A percentile compares a stretch with the other conserved stretches of the same genome.
phyloP scores from a whole-genome alignment of 2,113 vertebrate species.

The Laterallus jamaicensis region DNA sequence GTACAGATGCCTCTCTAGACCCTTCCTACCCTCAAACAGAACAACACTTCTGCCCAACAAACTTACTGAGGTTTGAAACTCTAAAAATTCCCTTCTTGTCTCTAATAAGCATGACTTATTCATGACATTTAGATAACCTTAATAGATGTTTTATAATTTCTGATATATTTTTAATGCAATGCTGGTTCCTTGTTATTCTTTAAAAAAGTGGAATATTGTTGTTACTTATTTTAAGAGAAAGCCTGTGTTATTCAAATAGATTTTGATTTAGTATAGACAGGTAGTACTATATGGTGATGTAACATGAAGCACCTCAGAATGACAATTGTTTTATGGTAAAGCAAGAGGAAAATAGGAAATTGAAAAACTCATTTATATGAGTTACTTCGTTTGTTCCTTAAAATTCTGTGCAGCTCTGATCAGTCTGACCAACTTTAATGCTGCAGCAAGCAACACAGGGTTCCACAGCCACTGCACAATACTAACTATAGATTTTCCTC shows the following conservation, averaged over 20 bases:
- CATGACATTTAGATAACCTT: background rate
- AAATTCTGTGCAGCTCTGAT: background rate
- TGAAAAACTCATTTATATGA: background rate
- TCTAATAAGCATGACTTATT: background rate
- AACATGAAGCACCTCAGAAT: background rate
- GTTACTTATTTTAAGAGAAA: background rate
- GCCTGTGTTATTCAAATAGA: background rate
- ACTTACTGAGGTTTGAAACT: background rate
- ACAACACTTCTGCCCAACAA: fast-evolving
- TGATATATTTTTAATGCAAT: background rate
- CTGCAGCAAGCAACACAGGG: background rate
- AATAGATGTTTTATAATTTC: background rate
- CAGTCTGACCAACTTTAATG: background rate
- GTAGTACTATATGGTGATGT: background rate
- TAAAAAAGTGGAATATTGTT: background rate
- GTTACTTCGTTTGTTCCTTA: background rate
- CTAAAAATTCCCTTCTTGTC: background rate
- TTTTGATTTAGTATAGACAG: background rate
- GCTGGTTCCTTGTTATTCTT: background rate
- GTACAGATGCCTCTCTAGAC: background rate
- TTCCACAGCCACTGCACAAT: background rate
- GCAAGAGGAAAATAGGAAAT: background rate
- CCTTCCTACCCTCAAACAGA: background rate
- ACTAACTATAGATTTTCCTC: slow-evolving; percentile 24
- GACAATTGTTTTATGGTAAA: background rate